Percentiles rank a stretch among this genome's conserved stretches.
Conservation (phyloP, 2,113 vertebrate genomes). For the Aptenodytes patagonicus region DNA sequence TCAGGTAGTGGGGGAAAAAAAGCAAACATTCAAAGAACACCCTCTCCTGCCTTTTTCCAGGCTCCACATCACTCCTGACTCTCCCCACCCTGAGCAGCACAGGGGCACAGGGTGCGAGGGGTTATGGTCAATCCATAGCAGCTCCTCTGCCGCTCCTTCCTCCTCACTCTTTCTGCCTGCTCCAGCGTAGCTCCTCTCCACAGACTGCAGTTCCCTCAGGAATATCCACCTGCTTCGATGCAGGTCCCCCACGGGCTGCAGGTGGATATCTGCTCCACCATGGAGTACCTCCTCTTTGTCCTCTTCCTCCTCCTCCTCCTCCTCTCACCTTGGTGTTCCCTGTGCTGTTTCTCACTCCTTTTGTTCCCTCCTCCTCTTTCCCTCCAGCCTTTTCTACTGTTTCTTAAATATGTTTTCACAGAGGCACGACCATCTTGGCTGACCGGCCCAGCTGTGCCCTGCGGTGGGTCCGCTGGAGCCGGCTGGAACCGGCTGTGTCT, state of each 20-base stretch:
- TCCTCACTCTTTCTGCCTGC: background rate
- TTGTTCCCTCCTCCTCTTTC: background rate
- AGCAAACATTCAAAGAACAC: background rate
- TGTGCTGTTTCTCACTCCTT: background rate
- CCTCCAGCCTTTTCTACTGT: background rate
- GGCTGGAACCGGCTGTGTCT: background rate
- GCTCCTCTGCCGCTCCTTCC: background rate
- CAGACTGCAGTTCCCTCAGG: background rate
- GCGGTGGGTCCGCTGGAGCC: accelerated
- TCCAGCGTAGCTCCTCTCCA: accelerated
- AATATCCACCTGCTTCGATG: background rate
- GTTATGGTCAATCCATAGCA: background rate
- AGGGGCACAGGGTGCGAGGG: background rate
- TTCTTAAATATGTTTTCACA: background rate
- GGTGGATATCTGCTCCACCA: background rate
- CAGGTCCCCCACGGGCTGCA: background rate
- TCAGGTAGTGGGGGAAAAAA: background rate
- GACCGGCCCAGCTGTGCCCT: accelerated
- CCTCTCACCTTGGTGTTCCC: background rate
- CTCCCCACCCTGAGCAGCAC: background rate
- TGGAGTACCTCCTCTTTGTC: background rate
- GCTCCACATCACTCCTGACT: background rate
- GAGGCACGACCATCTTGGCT: background rate
- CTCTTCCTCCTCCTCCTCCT: background rate
- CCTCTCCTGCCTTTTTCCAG: background rate